Base-by-base conservation (phyloP, 2,113 vertebrate genomes). In the Nerophis ophidion region DNA sequence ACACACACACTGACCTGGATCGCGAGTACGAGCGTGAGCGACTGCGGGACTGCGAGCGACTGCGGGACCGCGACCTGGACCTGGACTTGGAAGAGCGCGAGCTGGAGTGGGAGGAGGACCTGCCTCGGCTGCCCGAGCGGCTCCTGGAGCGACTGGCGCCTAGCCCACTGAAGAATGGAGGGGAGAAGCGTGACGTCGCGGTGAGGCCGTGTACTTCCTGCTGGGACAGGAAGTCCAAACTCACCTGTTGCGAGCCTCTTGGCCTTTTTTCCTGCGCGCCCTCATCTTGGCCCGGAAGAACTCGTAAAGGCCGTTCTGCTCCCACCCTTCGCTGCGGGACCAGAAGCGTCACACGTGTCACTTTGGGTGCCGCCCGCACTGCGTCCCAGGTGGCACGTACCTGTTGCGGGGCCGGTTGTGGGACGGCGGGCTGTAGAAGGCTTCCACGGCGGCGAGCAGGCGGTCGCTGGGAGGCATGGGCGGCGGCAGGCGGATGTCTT, bases 221-320 rank as follows among this genome's bases (percentile, higher is more conserved):
- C 8, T 7, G 36, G 44, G 51, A 5, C 0, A 46, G 57, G 40
- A 52, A n/a, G 16, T 49, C 26, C 44, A 15, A 55, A 45, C 84
- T 86, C 48, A 98, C 97, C 94, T 98, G 51, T 91, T 97, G 57
- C 91, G 91, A 78, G 97, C 97, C 62, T 98, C 95, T 62, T 97
- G 96, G 4, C 93, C 96, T 74, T 96, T 97, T 83, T 96, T 92
- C 79, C 95, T 86, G 47, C 94, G 90, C 0, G 97, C 96, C 68
- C 97, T 90, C 95, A 99, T 98, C 83, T 99, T 99, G 54, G 97
- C 96, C 77, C 96, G 87, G 87, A 98, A 98, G 82, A 98, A 99
- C 72, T 99, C 96, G 0, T 99, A 99, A 15, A 99, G 90, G 6
- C 96, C 96, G 0, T 99, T 99, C 89, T 99, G 97, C 80, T 99